A percentile compares a stretch with the other conserved stretches of the same genome.
Conservation (phyloP, 1,140 invertebrate genomes). For the Hylyphantes graminicola region DNA sequence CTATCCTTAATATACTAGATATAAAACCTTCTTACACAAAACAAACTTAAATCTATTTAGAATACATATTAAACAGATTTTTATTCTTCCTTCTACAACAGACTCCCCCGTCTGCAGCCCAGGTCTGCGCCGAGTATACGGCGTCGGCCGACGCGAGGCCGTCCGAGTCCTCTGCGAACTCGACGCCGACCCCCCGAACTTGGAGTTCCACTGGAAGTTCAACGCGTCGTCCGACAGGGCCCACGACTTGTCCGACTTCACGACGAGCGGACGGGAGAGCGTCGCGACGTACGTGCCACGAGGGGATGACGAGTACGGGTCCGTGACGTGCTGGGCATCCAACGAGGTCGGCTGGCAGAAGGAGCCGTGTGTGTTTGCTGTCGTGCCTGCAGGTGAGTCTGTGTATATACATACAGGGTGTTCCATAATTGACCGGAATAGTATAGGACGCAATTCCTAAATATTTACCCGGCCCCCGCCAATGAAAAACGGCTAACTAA, state of each 20-base stretch:
- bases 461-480: too few relatives aligned
- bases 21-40: too few relatives aligned
- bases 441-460: too few relatives aligned
- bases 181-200: conserved; percentile 63
- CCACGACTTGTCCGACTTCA: conserved; percentile 42
- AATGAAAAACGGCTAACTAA: too few relatives aligned
- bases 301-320: conserved; percentile 79
- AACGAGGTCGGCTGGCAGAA: conserved; percentile 84
- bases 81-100: conserved; percentile 36
- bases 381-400: conserved; percentile 79
- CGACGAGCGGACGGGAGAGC: conserved; percentile 50
- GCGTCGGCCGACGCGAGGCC: conserved; percentile 63
- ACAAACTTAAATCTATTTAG: too few relatives aligned
- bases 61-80: too few relatives aligned
- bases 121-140: conserved; percentile 61
- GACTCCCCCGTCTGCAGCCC: conserved; percentile 64
- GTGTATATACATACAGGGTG: too few relatives aligned
- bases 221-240: conserved; percentile 23
- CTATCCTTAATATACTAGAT: too few relatives aligned
- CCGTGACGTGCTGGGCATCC: conserved; percentile 85
- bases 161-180: conserved; percentile 65
- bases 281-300: conserved; percentile 71
- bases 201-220: conserved; percentile 61
- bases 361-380: conserved; percentile 82
- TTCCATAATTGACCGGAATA: too few relatives aligned